Conservation (phyloP, 2,797 vertebrate species). For the Mormyrops boulengeri region DNA sequence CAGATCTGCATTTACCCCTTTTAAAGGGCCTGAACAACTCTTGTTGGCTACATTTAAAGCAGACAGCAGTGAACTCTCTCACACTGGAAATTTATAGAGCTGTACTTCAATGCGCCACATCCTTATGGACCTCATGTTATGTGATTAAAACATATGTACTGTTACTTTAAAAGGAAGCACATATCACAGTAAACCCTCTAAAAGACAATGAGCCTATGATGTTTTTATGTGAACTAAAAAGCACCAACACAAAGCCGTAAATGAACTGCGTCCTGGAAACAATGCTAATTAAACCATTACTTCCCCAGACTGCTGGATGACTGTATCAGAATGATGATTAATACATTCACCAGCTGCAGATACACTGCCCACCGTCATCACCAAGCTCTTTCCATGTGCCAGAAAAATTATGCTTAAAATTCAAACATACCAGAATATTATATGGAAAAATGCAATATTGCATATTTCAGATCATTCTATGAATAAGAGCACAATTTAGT, state of each 20-base stretch:
- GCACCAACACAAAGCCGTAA: not conserved
- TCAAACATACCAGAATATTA: not conserved
- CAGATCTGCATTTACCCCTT: not conserved
- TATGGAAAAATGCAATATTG: not conserved
- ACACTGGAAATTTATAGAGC: not conserved
- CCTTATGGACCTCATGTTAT: not conserved
- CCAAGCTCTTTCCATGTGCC: not conserved
- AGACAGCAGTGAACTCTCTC: not conserved
- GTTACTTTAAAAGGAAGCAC: not conserved
- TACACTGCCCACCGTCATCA: not conserved
- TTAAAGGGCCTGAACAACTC: not conserved
- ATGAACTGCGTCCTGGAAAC: not conserved
- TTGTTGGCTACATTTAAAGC: not conserved
- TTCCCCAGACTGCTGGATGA: slow-evolving; percentile 12
- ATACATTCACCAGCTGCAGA: not conserved
- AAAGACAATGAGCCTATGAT: not conserved
- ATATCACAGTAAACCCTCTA: not conserved
- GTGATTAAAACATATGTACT: not conserved
- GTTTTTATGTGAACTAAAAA: not conserved
- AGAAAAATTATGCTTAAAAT: slow-evolving; percentile 10
- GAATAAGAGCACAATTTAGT: slow-evolving; percentile 4
- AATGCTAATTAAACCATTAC: slow-evolving; percentile 26
- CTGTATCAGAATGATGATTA: slow-evolving; percentile 18
- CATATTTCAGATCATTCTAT: not conserved
- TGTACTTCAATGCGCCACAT: not conserved